Percentiles rank a stretch among this genome's conserved stretches.
Conservation (phyloP, 2,888 invertebrate genomes). For the Ochropleura plecta region DNA sequence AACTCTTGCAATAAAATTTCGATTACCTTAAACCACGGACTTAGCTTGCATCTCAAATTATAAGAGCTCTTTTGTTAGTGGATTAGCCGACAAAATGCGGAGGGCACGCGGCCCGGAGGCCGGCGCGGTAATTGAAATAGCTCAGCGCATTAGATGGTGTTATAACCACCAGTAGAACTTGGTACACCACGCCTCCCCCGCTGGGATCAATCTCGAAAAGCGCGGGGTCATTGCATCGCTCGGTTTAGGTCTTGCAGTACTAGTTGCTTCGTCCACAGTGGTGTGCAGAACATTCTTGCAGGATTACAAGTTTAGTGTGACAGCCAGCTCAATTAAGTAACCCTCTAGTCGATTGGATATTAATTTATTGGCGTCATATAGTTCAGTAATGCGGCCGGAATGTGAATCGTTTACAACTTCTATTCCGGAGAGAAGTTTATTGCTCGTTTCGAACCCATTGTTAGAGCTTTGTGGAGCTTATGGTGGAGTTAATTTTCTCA, state of each 20-base stretch:
- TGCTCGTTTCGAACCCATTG: slow-evolving; percentile 45
- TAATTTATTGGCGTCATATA: slow-evolving; percentile 79
- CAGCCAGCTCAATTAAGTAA: slow-evolving; percentile 77
- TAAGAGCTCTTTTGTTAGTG: slow-evolving; percentile 78
- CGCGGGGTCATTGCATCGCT: slow-evolving; percentile 15
- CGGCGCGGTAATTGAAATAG: slow-evolving; percentile 79
- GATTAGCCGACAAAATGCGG: slow-evolving; percentile 79
- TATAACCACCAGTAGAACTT: slow-evolving; percentile 61
- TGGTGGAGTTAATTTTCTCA: slow-evolving; percentile 27
- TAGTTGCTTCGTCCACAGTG: slow-evolving; percentile 58
- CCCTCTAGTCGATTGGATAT: slow-evolving; percentile 81
- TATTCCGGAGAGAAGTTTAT: slow-evolving; percentile 34
- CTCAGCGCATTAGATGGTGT: slow-evolving; percentile 76
- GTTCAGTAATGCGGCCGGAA: slow-evolving; percentile 61
- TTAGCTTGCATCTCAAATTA: slow-evolving; percentile 72
- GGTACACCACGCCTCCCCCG: slow-evolving; percentile 26
- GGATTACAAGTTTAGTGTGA: slow-evolving; percentile 80
- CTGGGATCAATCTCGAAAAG: neutral
- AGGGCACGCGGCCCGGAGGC: slow-evolving; percentile 67
- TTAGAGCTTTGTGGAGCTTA: slow-evolving; percentile 13
- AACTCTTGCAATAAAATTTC: slow-evolving; percentile 81
- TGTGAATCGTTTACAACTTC: slow-evolving; percentile 48
- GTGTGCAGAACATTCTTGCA: slow-evolving; percentile 72
- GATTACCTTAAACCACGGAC: slow-evolving; percentile 74
- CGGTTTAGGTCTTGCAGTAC: slow-evolving; percentile 18